phyloP scores from a whole-genome alignment of 2,797 vertebrate species.

The Esox lucius region DNA sequence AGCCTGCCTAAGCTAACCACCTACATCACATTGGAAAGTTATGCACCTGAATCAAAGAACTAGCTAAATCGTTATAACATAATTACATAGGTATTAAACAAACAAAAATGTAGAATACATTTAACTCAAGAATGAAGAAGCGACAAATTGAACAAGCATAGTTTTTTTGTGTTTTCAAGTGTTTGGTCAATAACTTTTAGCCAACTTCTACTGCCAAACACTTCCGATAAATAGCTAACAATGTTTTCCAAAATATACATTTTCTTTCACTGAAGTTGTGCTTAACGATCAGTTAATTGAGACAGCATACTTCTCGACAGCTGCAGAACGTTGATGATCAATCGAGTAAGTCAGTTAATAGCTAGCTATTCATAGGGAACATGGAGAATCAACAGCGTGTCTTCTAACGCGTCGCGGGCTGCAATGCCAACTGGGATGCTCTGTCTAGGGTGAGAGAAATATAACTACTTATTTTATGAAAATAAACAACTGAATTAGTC shows the following conservation, averaged over 20 bases:
- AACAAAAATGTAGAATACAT: not conserved
- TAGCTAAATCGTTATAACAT: not conserved
- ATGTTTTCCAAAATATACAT: not conserved
- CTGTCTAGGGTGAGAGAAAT: conserved; percentile 16
- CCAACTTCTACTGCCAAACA: not conserved
- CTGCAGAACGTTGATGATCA: not conserved
- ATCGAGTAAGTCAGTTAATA: not conserved
- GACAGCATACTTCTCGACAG: not conserved
- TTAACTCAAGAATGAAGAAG: not conserved
- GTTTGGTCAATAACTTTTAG: conserved; percentile 1
- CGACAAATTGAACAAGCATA: not conserved
- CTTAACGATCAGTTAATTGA: not conserved
- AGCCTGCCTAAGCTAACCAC: not conserved
- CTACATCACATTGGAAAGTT: not conserved
- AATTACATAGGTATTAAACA: not conserved
- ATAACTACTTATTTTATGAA: conserved; percentile 33
- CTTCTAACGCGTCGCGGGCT: conserved; percentile 18
- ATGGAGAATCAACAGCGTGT: conserved; percentile 31
- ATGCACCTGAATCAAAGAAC: not conserved
- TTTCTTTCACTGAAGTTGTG: not conserved
- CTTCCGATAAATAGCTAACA: not conserved
- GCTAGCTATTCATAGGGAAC: conserved; percentile 5
- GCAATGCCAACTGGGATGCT: conserved; percentile 29
- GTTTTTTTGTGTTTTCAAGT: not conserved
- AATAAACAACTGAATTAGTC: conserved; percentile 21